Base-by-base conservation (phyloP, 2,888 invertebrate genomes). In the Orthosia incerta region DNA sequence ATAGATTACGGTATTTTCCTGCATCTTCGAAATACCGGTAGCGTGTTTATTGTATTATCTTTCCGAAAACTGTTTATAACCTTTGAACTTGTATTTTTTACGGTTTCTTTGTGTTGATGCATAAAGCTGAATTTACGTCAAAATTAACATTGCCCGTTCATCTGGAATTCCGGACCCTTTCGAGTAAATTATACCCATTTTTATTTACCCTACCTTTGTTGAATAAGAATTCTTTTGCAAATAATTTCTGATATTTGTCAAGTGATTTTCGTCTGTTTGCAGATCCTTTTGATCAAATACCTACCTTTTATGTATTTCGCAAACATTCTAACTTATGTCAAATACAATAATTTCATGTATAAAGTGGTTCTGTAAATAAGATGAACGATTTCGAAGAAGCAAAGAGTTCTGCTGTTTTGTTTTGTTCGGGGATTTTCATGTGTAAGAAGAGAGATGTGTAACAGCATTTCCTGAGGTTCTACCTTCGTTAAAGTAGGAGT, bases 211-310 rank as follows among this genome's bases (percentile, higher is more conserved):
- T 68, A 45, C 71, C 69, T 71, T 73, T 77, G 74, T 79, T 51
- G 64, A 59, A 76, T 74, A 46, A 64, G 56, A 71, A 76, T 75
- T 71, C 73, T 66, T 80, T 53, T n/a, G 64, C 74, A 85, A 85
- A 83, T 82, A 76, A 77, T 74, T 79, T 61, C 64, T 39, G 26
- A 65, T 85, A 63, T 83, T 83, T 81, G 72, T 62, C 83, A 71
- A 79, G 71, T 68, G 65, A 85, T 76, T 74, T 78, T 50, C 62
- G 61, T 66, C 26, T 82, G 73, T 84, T 85, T 74, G 74, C 20
- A 39, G 53, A 79, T 65, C 65, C 68, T 48, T 79, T 79, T 67
- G 59, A 72, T 83, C 62, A 74, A 76, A 78, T 70, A 72, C 62
- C 65, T 79, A 45, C 59, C 45, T 60, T 60, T 60, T 60, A 60